phyloP scores from a whole-genome alignment of 2,797 vertebrate species.

The Zenarchopterus dispar region DNA sequence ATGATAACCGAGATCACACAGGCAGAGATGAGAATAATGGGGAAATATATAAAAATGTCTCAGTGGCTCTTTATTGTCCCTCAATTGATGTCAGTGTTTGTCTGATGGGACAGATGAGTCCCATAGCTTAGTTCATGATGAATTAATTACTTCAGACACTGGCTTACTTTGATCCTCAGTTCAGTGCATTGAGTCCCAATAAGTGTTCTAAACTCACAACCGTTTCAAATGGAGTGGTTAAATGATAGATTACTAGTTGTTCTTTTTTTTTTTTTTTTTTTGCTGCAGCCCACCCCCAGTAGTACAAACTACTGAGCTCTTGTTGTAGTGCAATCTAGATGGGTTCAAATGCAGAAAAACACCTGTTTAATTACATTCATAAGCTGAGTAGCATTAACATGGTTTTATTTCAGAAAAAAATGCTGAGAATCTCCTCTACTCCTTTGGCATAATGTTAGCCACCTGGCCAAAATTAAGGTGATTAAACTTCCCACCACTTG shows the following conservation, averaged over 20 bases:
- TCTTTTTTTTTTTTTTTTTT: constrained; percentile 4
- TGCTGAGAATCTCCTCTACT: no score
- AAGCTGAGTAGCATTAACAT: neutral
- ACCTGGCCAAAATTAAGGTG: neutral
- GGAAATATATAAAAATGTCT: constrained; percentile 29
- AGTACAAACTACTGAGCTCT: neutral
- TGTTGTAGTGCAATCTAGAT: neutral
- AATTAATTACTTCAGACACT: constrained; percentile 41
- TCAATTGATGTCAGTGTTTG: constrained; percentile 32
- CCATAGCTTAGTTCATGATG: constrained; percentile 17
- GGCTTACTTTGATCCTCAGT: constrained; percentile 25
- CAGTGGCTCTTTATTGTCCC: constrained; percentile 9
- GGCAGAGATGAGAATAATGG: constrained; percentile 19
- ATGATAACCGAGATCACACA: constrained; percentile 21
- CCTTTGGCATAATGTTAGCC: neutral
- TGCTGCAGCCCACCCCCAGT: neutral
- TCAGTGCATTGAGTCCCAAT: neutral
- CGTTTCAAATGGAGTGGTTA: constrained; percentile 7
- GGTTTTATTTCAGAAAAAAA: no score
- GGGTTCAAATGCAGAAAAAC: neutral
- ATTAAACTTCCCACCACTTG: constrained; percentile 1
- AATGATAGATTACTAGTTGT: constrained; percentile 2
- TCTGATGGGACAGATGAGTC: constrained; percentile 40
- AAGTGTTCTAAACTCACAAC: constrained; percentile 1
- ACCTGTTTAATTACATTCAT: neutral